Evolutionary conservation across 1,140 invertebrate genomes (phyloP).

Genomic region (Pachypsylla venusta): DNA sequence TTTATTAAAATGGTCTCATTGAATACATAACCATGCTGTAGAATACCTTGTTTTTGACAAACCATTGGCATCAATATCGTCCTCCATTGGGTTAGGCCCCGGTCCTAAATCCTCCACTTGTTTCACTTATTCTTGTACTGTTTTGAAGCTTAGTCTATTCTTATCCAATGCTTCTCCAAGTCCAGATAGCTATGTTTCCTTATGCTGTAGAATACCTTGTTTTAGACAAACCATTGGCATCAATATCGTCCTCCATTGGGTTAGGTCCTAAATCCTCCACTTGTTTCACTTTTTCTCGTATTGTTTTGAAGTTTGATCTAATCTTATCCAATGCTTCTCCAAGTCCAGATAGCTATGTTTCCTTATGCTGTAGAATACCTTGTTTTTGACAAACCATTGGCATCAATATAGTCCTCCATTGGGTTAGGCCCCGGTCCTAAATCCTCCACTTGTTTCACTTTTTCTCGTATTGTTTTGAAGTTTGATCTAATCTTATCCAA

Average conservation of each 20-base stretch:
- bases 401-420: slow-evolving; percentile 16
- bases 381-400: background rate
- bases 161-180: slow-evolving; percentile 53
- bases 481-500: slow-evolving; percentile 53
- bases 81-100: slow-evolving; percentile 12
- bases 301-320: slow-evolving; percentile 42
- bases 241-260: slow-evolving; percentile 17
- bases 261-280: slow-evolving; percentile 21
- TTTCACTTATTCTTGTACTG: slow-evolving; percentile 41
- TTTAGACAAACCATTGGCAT: background rate
- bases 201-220: background rate
- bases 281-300: slow-evolving; percentile 39
- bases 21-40: too few species aligned
- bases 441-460: slow-evolving; percentile 29
- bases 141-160: slow-evolving; percentile 45
- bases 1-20: too few species aligned
- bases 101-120: slow-evolving; percentile 20
- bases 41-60: background rate
- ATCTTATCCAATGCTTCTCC: slow-evolving; percentile 54
- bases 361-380: background rate
- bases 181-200: too few species aligned
- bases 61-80: slow-evolving; percentile 17
- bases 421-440: slow-evolving; percentile 15
- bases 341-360: slow-evolving; percentile 46
- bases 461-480: slow-evolving; percentile 43